Base-by-base conservation (phyloP, 2,797 vertebrate genomes). In the Sphenodon punctatus region DNA sequence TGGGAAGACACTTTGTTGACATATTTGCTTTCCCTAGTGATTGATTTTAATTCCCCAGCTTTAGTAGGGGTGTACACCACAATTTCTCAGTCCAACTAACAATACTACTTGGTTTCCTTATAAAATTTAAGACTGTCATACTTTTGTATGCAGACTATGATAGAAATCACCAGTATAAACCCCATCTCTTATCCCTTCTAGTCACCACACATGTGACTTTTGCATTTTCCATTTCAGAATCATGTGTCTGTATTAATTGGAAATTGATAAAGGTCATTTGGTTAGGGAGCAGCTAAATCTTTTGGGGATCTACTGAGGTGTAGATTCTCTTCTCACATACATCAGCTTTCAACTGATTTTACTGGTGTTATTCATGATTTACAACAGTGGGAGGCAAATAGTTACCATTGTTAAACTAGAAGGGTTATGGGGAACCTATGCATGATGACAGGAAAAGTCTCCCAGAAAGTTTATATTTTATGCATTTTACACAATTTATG, bases 21-120 rank as follows among this genome's bases (percentile, higher is more conserved):
- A 90, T 93, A 81, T 93, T 91, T 94, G 48, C 42, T 88, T 92
- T 91, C 82, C 42, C 46, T 83, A 72, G 59, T 88, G 84, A 91
- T 77, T 90, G 81, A 78, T 93, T 78, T 87, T 78, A 90, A 86
- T 75, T 86, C 63, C 14, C 10, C 34, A 67, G 58, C 10, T 84
- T 84, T 90, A 88, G 41, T 79, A 65, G 23, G 48, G 49, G 10
- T 71, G 74, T 82, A 78, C 80, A 87, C 43, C n/a, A 71, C 14
- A 43, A 60, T 80, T 77, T 36, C 60, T 79, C 71, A 70, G 49
- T 73, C 32, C 51, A 76, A 19, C 7, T 53, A 58, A 82, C 27
- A 65, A 41, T 36, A 36, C 8, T 41, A 59, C 38, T 60, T 58
- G 75, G 46, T 23, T 17, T 65, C 3, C 15, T 77, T 63, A 61